These are phyloP conservation scores for Neolamprologus toae DNA, from an alignment of 2,113 vertebrate species.

Conservation along the genomic window DNA sequence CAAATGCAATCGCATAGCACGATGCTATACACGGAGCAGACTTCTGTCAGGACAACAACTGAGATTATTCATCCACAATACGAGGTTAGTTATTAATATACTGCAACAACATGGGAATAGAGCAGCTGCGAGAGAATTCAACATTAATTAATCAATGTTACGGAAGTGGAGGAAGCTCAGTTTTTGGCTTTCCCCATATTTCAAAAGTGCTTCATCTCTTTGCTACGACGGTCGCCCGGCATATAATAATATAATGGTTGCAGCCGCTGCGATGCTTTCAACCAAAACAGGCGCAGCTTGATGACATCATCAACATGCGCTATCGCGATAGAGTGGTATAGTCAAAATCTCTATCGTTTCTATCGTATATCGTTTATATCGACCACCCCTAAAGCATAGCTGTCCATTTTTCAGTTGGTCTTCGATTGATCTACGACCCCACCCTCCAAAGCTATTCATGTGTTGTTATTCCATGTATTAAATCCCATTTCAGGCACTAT, in stretches of 20 bases:
- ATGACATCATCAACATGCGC: neutral
- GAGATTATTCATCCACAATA: rapidly evolving
- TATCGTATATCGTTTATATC: neutral
- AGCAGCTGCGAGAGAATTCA: rapidly evolving
- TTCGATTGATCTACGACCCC: neutral
- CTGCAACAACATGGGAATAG: rapidly evolving
- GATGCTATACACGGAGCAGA: rapidly evolving
- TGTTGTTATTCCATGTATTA: neutral
- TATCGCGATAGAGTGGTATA: neutral
- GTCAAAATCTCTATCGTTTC: neutral
- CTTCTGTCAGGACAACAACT: rapidly evolving
- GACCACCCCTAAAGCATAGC: neutral
- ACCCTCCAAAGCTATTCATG: neutral
- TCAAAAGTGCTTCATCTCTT: neutral
- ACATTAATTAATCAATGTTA: neutral
- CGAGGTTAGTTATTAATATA: rapidly evolving
- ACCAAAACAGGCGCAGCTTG: neutral
- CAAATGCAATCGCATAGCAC: no score
- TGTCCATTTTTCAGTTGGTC: neutral
- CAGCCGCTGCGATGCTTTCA: rapidly evolving
- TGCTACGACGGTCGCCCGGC: rapidly evolving
- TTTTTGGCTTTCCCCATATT: neutral
- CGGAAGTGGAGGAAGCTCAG: rapidly evolving
- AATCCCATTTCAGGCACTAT: neutral
- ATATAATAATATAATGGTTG: neutral